A percentile compares a stretch with the other conserved stretches of the same genome.
Evolutionary conservation across 2,113 vertebrate genomes (phyloP).

Genomic region (Thryonomys swinderianus): DNA sequence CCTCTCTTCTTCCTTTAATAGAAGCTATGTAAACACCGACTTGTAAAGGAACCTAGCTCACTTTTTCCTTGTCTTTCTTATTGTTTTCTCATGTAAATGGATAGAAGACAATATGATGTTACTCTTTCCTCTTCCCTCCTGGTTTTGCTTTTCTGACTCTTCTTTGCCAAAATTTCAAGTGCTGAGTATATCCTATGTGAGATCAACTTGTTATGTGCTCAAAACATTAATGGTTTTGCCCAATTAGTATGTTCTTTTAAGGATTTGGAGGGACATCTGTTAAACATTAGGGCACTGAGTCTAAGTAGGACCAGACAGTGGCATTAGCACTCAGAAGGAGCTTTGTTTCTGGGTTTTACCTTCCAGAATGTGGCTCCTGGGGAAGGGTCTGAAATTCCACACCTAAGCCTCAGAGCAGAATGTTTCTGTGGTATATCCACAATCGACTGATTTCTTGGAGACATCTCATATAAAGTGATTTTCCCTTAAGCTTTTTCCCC

Average conservation of each 20-base stretch:
- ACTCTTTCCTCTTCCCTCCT: neutral
- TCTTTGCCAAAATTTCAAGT: neutral
- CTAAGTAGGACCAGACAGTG: constrained; percentile 1
- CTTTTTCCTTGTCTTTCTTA: neutral
- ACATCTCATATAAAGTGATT: constrained; percentile 41
- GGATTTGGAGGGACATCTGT: neutral
- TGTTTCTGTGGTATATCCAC: neutral
- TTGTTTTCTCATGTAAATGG: neutral
- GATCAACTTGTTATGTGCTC: neutral
- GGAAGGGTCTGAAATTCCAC: neutral
- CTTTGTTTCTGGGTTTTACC: neutral
- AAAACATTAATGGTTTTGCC: neutral
- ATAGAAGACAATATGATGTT: neutral
- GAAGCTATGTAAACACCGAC: neutral
- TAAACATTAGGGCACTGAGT: neutral
- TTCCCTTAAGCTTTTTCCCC: constrained; percentile 17
- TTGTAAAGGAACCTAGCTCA: neutral
- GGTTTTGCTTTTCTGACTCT: neutral
- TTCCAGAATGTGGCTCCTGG: neutral
- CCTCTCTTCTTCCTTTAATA: neutral
- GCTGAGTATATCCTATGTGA: neutral
- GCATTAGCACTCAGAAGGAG: neutral
- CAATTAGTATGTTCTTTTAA: neutral
- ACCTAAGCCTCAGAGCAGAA: neutral
- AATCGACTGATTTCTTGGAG: neutral